Evolutionary conservation across 2,888 invertebrate species (phyloP), one percentile per base, ranked within the genome.

Genomic region (Eumerus sabulonum): DNA sequence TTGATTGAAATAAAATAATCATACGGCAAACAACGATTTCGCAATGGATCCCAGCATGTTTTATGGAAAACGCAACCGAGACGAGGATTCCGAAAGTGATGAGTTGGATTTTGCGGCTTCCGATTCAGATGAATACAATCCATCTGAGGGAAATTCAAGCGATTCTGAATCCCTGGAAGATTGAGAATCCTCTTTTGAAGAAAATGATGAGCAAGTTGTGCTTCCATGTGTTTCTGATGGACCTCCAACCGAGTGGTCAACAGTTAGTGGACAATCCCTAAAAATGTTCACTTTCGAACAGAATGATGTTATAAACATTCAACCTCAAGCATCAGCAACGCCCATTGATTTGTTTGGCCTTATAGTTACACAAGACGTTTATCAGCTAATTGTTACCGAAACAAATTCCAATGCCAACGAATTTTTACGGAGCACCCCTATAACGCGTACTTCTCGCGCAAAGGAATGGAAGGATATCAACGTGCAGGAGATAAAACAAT

Each of bases 51-150:
- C 53, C 35, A 53, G 36, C 53, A 53, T 35, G 53, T 53, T 53
- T 53, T 53, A 53, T 53, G 53, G 38, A 53, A 53, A 53, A 17
- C 53, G 53, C 53, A 53, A 50, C 53, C 36, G 53, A 53, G 36
- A 16, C 36, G 53, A 36, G 36, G 53, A 53, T 38, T 53, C 17
- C 36, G 36, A 53, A 16, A 53, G 38, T 53, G 53, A 53, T 36
- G 53, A 53, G 53, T 47, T 47, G 17, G 53, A 53, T 53, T 53
- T 53, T 36, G 51, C 14, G 53, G 16, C 53, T 53, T 36, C 14
- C 11, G 53, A 53, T 53, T 53, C 38, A 9, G 36, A 53, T 38
- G 36, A 53, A 53, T 53, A 53, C 16, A 35, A 14, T 51, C 50
- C 50, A 51, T 13, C 50, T 51, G 50, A 19, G 35, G 16, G 45